phyloP scores from a whole-genome alignment of 2,888 invertebrate genomes.

The Diaprepes abbreviatus region DNA sequence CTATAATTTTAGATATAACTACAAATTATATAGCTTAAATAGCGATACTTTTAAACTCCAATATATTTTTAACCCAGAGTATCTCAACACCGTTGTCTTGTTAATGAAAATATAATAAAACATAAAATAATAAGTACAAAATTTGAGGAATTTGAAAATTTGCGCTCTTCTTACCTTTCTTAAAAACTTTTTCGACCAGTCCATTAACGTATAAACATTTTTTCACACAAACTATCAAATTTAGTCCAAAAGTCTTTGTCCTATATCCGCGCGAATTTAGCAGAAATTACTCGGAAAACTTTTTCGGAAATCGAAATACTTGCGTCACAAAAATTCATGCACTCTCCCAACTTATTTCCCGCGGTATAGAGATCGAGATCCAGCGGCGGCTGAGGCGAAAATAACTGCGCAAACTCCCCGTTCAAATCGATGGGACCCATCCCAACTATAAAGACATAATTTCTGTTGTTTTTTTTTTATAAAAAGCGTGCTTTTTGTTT shows the following conservation, averaged over 20 bases:
- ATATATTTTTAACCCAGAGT: too few species aligned
- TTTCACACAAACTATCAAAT: conserved; percentile 10
- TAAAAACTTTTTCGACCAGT: conserved; percentile 24
- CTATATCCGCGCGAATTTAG: conserved; percentile 30
- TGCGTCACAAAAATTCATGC: conserved; percentile 48
- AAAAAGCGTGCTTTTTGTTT: too few species aligned
- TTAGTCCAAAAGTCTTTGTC: conserved; percentile 16
- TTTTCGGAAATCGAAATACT: conserved; percentile 43
- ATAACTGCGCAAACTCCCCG: conserved; percentile 61
- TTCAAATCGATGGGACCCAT: conserved; percentile 67
- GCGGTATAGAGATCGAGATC: conserved; percentile 60
- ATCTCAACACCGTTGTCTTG: too few species aligned
- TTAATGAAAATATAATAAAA: too few species aligned
- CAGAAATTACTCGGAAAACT: conserved; percentile 16
- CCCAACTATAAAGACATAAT: conserved; percentile 59
- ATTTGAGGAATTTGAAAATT: too few species aligned
- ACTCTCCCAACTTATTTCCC: conserved; percentile 56
- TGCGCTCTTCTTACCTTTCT: conserved; percentile 8
- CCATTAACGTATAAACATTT: conserved; percentile 3
- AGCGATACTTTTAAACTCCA: too few species aligned
- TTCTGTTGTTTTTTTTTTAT: conserved; percentile 46
- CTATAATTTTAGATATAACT: too few species aligned
- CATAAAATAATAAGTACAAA: too few species aligned
- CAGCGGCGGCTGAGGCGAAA: conserved; percentile 58
- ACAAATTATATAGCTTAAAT: too few species aligned